Evolutionary conservation across 35 echinoderm and acorn worm species (phyloP), one percentile per base, ranked within the genome.

Genomic region (Ophiothrix spiculata): DNA sequence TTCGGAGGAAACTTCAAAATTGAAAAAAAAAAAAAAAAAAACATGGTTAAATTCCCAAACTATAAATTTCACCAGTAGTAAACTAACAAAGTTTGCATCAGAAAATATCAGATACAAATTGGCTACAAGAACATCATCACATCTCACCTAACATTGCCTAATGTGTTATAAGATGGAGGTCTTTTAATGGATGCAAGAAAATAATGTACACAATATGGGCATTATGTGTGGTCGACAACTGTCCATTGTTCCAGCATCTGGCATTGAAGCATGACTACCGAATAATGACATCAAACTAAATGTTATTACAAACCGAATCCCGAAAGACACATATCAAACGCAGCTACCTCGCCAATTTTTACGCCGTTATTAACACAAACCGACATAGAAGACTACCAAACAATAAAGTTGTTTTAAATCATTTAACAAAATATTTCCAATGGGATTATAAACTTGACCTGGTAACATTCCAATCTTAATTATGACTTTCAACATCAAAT

Each of bases 401-500:
- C 60, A 69, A 69, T 69, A 69, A 25, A 69, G 23, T 28, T 28
- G 29, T 69, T 69, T 69, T 69, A 69, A 69, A 69, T 69, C 60
- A 69, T 69, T 69, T 69, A 69, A 25, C 60, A 69, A 69, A 69
- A 69, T 69, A 69, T 25, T 69, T 69, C 60, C 60, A 69, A 12
- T 2, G 60, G 60, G 60, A 69, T 69, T 69, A 69, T 69, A 69
- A 69, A 69, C 10, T 69, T 69, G 60, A 69, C 60, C 60, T 69
- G 60, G 16, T 25, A 69, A 28, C 60, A 69, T 69, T 69, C 60
- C 60, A 69, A 69, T 69, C 60, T 69, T 69, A 69, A 69, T 69
- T 69, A 69, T 12, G 60, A 69, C 60, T 69, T 15, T 69, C 60
- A 69, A 69, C 60, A 69, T 69, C 60, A 69, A 69, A 69, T n/a